Conservation (phyloP, 2,797 vertebrate species). For the Vultur gryphus region DNA sequence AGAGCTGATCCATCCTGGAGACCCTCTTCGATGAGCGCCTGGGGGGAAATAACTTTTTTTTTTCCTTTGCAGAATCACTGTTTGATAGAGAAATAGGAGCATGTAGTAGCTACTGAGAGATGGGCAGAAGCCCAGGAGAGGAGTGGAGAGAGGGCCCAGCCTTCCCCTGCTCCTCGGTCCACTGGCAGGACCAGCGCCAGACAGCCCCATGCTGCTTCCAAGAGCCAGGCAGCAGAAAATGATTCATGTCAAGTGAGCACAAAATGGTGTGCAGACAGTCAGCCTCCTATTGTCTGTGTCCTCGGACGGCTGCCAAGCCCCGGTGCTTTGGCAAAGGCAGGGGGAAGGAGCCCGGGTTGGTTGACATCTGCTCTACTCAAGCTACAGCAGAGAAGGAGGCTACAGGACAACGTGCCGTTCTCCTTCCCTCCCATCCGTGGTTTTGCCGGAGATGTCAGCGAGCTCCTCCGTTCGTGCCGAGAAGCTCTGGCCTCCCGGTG, state of each 20-base stretch:
- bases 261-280: slow-evolving; percentile 6
- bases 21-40: not conserved
- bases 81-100: not conserved
- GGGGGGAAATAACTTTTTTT: not conserved
- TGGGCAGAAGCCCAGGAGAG: not conserved
- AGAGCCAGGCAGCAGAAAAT: not conserved
- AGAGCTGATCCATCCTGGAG: not conserved
- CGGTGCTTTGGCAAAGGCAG: not conserved
- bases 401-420: not conserved
- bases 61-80: not conserved
- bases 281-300: slow-evolving; percentile 60
- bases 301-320: slow-evolving; percentile 64
- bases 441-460: not conserved
- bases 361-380: slow-evolving; percentile 58
- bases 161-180: not conserved
- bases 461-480: rapidly evolving
- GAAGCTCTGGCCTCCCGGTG: not conserved
- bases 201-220: not conserved
- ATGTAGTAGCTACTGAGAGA: not conserved
- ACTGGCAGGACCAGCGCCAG: not conserved
- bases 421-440: not conserved
- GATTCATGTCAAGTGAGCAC: not conserved
- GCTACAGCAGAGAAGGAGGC: not conserved
- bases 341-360: slow-evolving; percentile 29
- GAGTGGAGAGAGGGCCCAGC: not conserved